Conservation (phyloP, 2,888 invertebrate genomes). For the Dione juno region DNA sequence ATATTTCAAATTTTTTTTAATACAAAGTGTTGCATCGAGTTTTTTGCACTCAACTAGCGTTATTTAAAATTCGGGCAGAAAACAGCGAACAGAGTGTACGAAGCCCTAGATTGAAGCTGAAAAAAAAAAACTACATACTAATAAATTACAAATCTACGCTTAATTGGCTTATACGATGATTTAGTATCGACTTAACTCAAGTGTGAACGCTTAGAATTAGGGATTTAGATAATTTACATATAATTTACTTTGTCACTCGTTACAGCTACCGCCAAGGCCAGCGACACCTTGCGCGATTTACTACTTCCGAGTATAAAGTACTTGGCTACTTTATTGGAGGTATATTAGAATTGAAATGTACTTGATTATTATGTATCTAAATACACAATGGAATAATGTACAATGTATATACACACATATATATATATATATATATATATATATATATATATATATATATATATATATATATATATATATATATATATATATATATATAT, state of each 20-base stretch:
- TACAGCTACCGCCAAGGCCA: slow-evolving; percentile 22
- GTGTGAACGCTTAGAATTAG: slow-evolving; percentile 28
- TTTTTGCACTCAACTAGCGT: too few relatives aligned
- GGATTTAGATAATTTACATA: slow-evolving; percentile 39
- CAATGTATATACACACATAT: too few relatives aligned
- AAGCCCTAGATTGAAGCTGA: not conserved
- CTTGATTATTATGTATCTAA: not conserved
- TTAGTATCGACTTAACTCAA: slow-evolving; percentile 8
- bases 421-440: too few relatives aligned
- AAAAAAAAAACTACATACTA: not conserved
- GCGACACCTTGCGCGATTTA: slow-evolving; percentile 28
- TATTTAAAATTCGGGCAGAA: too few relatives aligned
- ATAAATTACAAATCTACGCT: not conserved
- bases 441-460: too few relatives aligned
- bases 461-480: too few relatives aligned
- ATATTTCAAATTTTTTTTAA: too few relatives aligned
- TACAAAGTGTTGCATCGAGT: too few relatives aligned
- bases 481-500: too few relatives aligned
- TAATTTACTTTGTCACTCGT: slow-evolving; percentile 39
- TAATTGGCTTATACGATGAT: not conserved
- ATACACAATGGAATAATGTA: not conserved
- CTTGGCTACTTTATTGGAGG: not conserved
- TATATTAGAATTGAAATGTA: slow-evolving; percentile 3
- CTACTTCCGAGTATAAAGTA: slow-evolving; percentile 12
- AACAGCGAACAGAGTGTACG: too few relatives aligned